These are phyloP conservation scores for Cataglyphis hispanica DNA, from an alignment of 1,140 invertebrate species.

Conservation along the genomic window DNA sequence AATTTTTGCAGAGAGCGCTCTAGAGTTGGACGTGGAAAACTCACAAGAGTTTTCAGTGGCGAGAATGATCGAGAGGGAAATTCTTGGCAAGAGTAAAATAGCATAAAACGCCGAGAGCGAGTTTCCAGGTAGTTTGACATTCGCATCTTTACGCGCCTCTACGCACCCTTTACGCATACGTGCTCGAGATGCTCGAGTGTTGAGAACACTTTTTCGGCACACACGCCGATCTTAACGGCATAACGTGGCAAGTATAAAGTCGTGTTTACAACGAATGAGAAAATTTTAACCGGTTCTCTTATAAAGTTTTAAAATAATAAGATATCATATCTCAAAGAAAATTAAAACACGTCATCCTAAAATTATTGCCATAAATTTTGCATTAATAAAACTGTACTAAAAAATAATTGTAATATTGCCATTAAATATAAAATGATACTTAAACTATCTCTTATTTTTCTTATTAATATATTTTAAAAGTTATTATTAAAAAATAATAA, in stretches of 20 bases:
- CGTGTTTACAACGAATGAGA: constrained; percentile 19
- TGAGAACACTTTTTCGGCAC: constrained; percentile 23
- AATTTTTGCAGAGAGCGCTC: background rate
- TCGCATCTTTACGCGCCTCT: constrained; percentile 48
- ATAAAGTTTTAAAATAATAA: background rate
- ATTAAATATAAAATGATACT: background rate
- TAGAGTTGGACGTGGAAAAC: constrained; percentile 60
- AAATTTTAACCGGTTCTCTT: background rate
- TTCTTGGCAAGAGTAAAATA: constrained; percentile 34
- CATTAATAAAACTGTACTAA: background rate
- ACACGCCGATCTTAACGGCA: constrained; percentile 25
- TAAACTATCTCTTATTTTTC: background rate
- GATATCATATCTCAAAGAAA: background rate
- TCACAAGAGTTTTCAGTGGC: constrained; percentile 49
- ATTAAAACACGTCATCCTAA: background rate
- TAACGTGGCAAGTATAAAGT: constrained; percentile 16
- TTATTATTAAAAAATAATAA: background rate
- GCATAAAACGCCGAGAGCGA: constrained; percentile 29
- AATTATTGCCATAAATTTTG: background rate
- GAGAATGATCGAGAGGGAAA: constrained; percentile 36
- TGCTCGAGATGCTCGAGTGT: constrained; percentile 14
- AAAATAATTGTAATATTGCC: background rate
- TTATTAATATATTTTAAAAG: background rate
- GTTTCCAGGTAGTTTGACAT: constrained; percentile 64
- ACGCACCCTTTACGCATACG: constrained; percentile 36